Evolutionary conservation across 1,140 invertebrate genomes (phyloP).

Genomic region (Drosophila parvula): DNA sequence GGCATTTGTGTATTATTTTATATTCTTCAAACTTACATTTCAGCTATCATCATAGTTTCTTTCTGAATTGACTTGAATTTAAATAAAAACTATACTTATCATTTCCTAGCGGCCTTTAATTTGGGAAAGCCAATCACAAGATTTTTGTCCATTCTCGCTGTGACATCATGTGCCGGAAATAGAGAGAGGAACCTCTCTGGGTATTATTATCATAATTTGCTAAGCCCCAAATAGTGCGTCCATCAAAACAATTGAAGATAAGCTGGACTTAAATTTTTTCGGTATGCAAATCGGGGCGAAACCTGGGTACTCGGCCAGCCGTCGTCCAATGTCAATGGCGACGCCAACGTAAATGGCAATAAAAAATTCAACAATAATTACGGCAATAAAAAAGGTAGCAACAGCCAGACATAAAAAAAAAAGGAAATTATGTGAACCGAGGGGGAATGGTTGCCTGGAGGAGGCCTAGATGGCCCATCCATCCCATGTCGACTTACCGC

Average conservation of each 20-base stretch:
- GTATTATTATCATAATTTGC: constrained; percentile 61
- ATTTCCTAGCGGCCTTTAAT: constrained; percentile 2
- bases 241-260: constrained; percentile 73
- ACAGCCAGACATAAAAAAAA: constrained; percentile 45
- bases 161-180: constrained; percentile 46
- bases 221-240: constrained; percentile 58
- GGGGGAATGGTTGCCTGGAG: not conserved
- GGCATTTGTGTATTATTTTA: not conserved
- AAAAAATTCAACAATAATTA: constrained; percentile 80
- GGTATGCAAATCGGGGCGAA: constrained; percentile 38
- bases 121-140: not conserved
- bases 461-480: not conserved
- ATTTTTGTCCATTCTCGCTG: not conserved
- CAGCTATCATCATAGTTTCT: not conserved
- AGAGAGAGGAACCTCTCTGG: constrained; percentile 7
- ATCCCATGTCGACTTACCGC: constrained; percentile 69
- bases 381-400: constrained; percentile 71
- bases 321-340: constrained; percentile 71
- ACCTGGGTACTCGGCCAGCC: constrained; percentile 10
- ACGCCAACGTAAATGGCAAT: constrained; percentile 64
- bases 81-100: not conserved
- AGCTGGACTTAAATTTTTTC: constrained; percentile 26
- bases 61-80: constrained; percentile 8
- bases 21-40: not conserved
- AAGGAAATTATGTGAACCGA: constrained; percentile 25